Evolutionary conservation across 2,113 vertebrate genomes (phyloP).

Genomic region (Myxocyprinus asiaticus): DNA sequence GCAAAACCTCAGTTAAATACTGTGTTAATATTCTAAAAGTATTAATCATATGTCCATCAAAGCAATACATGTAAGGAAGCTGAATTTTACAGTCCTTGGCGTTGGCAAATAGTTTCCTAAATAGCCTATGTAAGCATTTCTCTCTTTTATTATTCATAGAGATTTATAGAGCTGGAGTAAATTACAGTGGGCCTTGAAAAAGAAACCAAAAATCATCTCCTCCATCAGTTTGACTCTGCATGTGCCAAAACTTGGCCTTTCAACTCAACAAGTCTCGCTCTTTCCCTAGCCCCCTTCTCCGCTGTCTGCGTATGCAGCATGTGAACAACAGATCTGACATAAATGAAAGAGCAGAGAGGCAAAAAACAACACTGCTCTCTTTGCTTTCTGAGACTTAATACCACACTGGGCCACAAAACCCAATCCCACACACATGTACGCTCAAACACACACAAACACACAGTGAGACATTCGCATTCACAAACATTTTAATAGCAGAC

Average conservation of each 20-base stretch:
- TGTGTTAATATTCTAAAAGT: slow-evolving; percentile 25
- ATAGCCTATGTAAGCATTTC: slow-evolving; percentile 56
- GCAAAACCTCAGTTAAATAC: slow-evolving; percentile 33
- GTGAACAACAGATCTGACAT: slow-evolving; percentile 33
- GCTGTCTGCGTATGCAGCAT: not conserved
- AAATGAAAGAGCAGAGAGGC: slow-evolving; percentile 43
- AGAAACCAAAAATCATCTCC: slow-evolving; percentile 61
- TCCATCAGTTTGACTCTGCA: slow-evolving; percentile 49
- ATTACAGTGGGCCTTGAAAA: slow-evolving; percentile 65
- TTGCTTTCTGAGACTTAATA: slow-evolving; percentile 16
- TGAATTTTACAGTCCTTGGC: slow-evolving; percentile 4
- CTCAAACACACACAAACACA: slow-evolving; percentile 34
- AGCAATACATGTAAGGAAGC: not conserved
- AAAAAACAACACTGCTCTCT: slow-evolving; percentile 32
- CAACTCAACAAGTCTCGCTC: slow-evolving; percentile 20
- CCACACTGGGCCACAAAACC: slow-evolving; percentile 13
- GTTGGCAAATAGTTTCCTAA: slow-evolving; percentile 71
- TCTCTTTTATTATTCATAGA: slow-evolving; percentile 68
- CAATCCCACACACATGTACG: slow-evolving; percentile 25
- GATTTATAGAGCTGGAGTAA: slow-evolving; percentile 61
- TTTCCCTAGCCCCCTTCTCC: slow-evolving; percentile 9
- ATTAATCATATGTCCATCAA: slow-evolving; percentile 32
- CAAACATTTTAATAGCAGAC: not conserved
- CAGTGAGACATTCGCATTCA: not conserved
- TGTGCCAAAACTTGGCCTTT: slow-evolving; percentile 35